These are phyloP conservation scores for Emydoidea blandingii DNA, from an alignment of 2,797 vertebrate species.

Conservation along the genomic window DNA sequence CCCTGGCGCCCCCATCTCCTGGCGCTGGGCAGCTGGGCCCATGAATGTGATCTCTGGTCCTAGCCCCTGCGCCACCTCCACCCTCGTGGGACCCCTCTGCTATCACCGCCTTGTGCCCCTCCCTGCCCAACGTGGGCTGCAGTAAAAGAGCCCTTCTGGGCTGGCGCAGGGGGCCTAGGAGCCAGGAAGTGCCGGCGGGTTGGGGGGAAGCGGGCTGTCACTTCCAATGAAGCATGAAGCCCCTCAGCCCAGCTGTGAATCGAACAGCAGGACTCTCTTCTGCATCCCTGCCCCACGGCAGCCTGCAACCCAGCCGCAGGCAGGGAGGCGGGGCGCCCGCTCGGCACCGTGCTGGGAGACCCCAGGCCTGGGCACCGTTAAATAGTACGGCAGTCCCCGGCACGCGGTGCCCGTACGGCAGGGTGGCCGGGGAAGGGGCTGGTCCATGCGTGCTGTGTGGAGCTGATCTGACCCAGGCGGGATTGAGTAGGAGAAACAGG, in stretches of 20 bases:
- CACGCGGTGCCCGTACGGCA: rapidly evolving
- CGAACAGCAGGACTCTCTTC: not conserved
- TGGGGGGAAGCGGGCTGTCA: not conserved
- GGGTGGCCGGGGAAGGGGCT: not conserved
- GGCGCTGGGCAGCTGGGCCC: not conserved
- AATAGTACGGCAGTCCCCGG: too few species aligned
- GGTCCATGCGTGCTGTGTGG: not conserved
- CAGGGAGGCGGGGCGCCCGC: too few species aligned
- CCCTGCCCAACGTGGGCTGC: not conserved
- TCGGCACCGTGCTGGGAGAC: not conserved
- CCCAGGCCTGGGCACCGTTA: too few species aligned
- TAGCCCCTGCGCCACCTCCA: not conserved
- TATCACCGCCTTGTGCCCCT: not conserved
- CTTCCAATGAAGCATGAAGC: not conserved
- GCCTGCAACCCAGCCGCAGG: not conserved
- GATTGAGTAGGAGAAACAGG: not conserved
- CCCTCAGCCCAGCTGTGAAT: not conserved
- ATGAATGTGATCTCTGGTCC: not conserved
- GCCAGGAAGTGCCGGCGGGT: not conserved
- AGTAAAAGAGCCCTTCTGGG: not conserved
- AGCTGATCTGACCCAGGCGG: not conserved
- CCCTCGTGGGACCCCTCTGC: not conserved
- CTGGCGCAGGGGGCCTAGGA: not conserved
- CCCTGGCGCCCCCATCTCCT: not conserved
- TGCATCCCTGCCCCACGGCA: not conserved